These are phyloP conservation scores for Pachycephus smyrnensis DNA, from an alignment of 2,888 invertebrate species.

Conservation along the genomic window DNA sequence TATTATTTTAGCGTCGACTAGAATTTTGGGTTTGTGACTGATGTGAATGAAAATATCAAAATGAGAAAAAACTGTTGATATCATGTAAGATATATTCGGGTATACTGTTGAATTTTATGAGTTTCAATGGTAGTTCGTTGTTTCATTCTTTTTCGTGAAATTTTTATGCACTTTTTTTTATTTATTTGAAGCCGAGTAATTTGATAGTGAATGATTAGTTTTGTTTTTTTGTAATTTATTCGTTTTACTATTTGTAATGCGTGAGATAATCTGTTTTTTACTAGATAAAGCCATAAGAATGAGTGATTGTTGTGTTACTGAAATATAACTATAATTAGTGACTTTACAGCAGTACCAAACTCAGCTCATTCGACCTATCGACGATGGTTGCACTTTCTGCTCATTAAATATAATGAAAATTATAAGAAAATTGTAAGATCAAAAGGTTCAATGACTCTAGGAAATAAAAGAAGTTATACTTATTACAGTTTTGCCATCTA, in stretches of 20 bases:
- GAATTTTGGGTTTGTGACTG: not conserved
- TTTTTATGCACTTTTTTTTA: not conserved
- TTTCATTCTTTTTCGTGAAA: not conserved
- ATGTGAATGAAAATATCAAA: not conserved
- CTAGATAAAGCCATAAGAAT: not conserved
- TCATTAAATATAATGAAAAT: not conserved
- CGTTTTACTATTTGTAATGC: not conserved
- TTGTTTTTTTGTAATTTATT: not conserved
- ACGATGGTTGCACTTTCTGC: not conserved
- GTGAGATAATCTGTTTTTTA: not conserved
- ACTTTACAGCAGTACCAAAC: not conserved
- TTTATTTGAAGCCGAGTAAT: not conserved
- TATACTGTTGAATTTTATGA: not conserved
- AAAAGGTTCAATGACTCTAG: too few relatives aligned
- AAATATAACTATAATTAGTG: not conserved
- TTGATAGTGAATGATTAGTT: too few relatives aligned
- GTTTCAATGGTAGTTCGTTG: not conserved
- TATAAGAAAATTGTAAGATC: not conserved
- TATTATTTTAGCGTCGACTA: not conserved
- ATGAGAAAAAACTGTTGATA: not conserved
- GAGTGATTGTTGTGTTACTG: not conserved
- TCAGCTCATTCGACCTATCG: not conserved
- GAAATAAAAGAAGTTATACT: too few relatives aligned
- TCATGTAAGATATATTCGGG: not conserved
- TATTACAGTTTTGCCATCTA: not conserved